Base-by-base conservation (phyloP, 2,888 invertebrate species). In the Brachynemurus nebulosus region DNA sequence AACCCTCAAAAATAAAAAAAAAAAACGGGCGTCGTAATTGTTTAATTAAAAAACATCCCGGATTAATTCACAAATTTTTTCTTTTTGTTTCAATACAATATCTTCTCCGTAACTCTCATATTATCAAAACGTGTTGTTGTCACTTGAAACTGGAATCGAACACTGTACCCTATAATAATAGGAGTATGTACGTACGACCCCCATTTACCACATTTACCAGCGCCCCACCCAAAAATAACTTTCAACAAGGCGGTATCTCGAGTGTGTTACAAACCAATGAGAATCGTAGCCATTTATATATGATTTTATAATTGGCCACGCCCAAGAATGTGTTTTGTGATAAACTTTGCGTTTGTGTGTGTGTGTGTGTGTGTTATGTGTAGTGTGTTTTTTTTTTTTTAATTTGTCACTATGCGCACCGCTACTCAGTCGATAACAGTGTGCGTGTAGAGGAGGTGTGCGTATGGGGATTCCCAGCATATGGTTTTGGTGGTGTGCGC, bases 211-310 rank as follows among this genome's bases (percentile, higher is more conserved):
- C 20, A 8, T 9, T n/a, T n/a, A n/a, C n/a, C n/a, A n/a, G 12
- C 17, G 16, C 42, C 44, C 27, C 37, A 37, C 44, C 38, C 27
- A 41, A 17, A 25, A 14, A n/a, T n/a, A n/a, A 30, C 9, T 39
- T 34, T 44, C 44, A 42, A 44, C 25, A 35, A 45, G 47, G 46
- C 48, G 46, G 44, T 30, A 27, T n/a, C n/a, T n/a, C 42, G 7
- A 36, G 17, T 14, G 17, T 17, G 25, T 46, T 47, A 46, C 50
- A 51, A 50, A 49, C 58, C 56, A 56, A 61, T 60, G 51, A 53
- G 48, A 44, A 50, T 47, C 50, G 51, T 51, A 59, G 61, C 61
- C 61, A 60, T 61, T 61, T 58, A 59, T 52, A 58, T 25, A 30
- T n/a, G n/a, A n/a, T n/a, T n/a, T 25, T 27, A 12, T 11, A 14